These are phyloP conservation scores for Hippocampus zosterae DNA, from an alignment of 2,113 vertebrate genomes.

Conservation along the genomic window DNA sequence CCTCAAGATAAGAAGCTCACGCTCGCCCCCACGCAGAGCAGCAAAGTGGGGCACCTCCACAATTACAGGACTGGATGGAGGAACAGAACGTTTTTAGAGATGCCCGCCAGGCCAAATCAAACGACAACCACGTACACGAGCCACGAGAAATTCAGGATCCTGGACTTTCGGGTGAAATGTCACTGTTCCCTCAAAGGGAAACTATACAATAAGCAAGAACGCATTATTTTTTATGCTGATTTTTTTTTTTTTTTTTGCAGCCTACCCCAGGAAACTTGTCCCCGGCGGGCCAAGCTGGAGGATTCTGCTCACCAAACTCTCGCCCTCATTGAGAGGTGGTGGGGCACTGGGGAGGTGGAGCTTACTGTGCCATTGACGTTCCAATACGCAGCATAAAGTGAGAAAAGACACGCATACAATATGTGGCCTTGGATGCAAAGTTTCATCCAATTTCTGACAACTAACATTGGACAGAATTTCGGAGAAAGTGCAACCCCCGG, in stretches of 20 bases:
- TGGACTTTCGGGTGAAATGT: too few relatives aligned
- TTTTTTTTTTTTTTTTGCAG: constrained; percentile 44
- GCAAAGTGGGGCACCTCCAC: constrained; percentile 99
- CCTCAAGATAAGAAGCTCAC: constrained; percentile 93
- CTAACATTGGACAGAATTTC: not conserved
- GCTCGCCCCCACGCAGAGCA: constrained; percentile 88
- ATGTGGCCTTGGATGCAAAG: constrained; percentile 30
- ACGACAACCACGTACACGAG: not conserved
- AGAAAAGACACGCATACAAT: constrained; percentile 78
- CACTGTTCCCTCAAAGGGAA: not conserved
- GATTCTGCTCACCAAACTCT: constrained; percentile 99
- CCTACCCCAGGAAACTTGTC: constrained; percentile 99
- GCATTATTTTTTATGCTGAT: constrained; percentile 83
- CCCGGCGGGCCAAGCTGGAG: constrained; percentile 99
- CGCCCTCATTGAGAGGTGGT: constrained; percentile 99
- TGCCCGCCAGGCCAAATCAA: not conserved
- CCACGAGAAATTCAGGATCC: too few relatives aligned
- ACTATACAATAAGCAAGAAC: not conserved
- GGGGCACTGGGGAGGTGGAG: constrained; percentile 98
- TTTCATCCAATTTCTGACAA: constrained; percentile 28
- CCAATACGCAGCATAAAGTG: constrained; percentile 88
- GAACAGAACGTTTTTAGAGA: not conserved
- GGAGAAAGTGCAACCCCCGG: not conserved
- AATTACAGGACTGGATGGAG: constrained; percentile 84
- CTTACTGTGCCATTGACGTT: constrained; percentile 93